phyloP scores from a whole-genome alignment of 2,797 vertebrate species.

The Staurois parvus region DNA sequence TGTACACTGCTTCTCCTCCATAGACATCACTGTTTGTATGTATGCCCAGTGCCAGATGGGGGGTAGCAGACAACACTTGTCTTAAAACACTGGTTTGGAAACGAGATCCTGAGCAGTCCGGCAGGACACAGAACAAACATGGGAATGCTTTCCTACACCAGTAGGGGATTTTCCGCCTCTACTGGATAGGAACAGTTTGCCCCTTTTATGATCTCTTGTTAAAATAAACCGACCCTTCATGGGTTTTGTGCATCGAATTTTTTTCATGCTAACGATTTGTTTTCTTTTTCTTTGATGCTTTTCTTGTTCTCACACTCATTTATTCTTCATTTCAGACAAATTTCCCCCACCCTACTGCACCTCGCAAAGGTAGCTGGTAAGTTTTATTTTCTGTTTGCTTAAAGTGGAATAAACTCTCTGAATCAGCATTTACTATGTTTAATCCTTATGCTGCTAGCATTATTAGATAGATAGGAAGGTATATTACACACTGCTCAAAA shows the following conservation, averaged over 20 bases:
- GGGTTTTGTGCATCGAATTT: constrained; percentile 58
- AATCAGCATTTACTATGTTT: too few species aligned
- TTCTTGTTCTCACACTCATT: constrained; percentile 48
- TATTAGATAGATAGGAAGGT: too few species aligned
- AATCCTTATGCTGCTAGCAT: too few species aligned
- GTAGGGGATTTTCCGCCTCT: constrained; percentile 8
- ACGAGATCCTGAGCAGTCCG: neutral
- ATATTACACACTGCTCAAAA: too few species aligned
- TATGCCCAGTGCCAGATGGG: constrained; percentile 24
- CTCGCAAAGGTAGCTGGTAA: constrained; percentile 68
- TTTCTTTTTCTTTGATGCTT: constrained; percentile 51
- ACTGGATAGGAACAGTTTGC: constrained; percentile 40
- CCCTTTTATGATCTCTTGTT: constrained; percentile 38
- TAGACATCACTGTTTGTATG: constrained; percentile 38
- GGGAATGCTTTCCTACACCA: constrained; percentile 33
- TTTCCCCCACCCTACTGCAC: constrained; percentile 37
- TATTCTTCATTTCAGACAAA: constrained; percentile 16
- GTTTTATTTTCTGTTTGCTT: constrained; percentile 69
- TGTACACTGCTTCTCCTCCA: neutral
- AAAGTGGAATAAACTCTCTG: neutral
- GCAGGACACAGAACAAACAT: constrained; percentile 34
- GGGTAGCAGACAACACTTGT: constrained; percentile 36
- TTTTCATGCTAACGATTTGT: constrained; percentile 53
- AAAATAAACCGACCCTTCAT: constrained; percentile 39
- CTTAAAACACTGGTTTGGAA: constrained; percentile 42